Evolutionary conservation across 2,797 vertebrate genomes (phyloP), one percentile per base, ranked within the genome.

Genomic region (Myotis myotis): DNA sequence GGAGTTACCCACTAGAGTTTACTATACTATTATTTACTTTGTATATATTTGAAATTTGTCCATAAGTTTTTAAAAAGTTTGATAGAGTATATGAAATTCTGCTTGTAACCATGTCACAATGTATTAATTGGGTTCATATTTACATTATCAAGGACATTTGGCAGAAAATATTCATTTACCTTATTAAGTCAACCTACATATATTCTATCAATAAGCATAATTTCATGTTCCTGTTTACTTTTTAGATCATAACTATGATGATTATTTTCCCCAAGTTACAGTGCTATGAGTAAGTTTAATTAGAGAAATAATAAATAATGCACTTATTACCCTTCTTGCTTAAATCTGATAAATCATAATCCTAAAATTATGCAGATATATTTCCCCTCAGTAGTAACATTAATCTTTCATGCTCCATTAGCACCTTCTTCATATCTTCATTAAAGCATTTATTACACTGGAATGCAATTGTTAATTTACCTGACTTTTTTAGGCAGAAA

Each of bases 401-500:
- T 75, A 78, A 79, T 72, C 15, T 87, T 94, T 28, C 84, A 66
- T 57, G 49, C 2, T 75, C 53, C 22, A 15, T 87, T 38, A 15
- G 53, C 17, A 82, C 55, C 8, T 64, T 85, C 10, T 36, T 89
- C 57, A 41, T 64, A 70, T 80, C 38, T 93, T 91, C 87, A 91
- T 53, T 87, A 75, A 94, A 71, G 84, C n/a, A 78, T 51, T 91
- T 93, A 94, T 25, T 81, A 89, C 6, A 82, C 17, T 86, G 4
- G 57, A 90, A 79, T 36, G 22, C 30, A 89, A 75, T 76, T 55
- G 8, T 25, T 93, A 94, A 88, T 82, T 94, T 75, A 79, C 8
- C 23, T 89, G 6, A 78, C 62, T 93, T 51, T 85, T 95, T 93
- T n/a, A 90, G 41, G 33, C 20, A 96, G 79, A 93, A 89, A 95